Base-by-base conservation (phyloP, 1,140 invertebrate species). In the Drosophila miranda region DNA sequence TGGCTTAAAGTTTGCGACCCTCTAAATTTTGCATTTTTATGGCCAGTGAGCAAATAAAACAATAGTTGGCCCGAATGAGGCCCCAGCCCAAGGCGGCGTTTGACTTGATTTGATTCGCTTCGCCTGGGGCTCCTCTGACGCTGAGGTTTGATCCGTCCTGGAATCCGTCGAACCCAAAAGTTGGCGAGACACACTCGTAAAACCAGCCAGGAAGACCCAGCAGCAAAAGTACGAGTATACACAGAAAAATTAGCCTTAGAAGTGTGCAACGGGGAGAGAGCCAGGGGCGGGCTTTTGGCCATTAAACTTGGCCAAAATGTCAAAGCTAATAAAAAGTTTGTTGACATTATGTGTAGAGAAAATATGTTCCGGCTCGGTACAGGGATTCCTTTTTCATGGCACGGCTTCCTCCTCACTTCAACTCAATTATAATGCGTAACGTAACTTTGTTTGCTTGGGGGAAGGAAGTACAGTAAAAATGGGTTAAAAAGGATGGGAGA, bases 301-400 rank as follows among this genome's bases (percentile, higher is more conserved):
- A 67, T 75, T 75, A 62, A 71, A 80, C 66, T 73, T 63, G 41
- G 44, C 23, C 41, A 73, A 74, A 74, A 52, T 56, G 68, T 11
- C 62, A 62, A 62, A 78, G 56, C 58, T 43, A 72, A 78, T 75
- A 69, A 62, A 62, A 84, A 78, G 44, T 68, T 83, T 71, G 46
- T 59, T 70, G 34, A 59, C 59, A 70, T 66, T 46, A 42, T 62
- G 21, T 55, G 14, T 34, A 51, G 54, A 23, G 30, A 54, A 54
- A 64, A 66, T 58, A 41, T 54, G 42, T 23, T 46, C n/a, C 42
- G 38, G 41, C 38, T 28, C 13, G 16, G 45, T 11, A 43, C 26
- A 9, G 26, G 53, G 41, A 38, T 26, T 58, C 9, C 16, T 4
- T 21, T 21, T 7, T 49, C n/a, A 38, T 50, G 26, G 28, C 51